Base-by-base conservation (phyloP, 2,888 invertebrate species). In the Hyles lineata region DNA sequence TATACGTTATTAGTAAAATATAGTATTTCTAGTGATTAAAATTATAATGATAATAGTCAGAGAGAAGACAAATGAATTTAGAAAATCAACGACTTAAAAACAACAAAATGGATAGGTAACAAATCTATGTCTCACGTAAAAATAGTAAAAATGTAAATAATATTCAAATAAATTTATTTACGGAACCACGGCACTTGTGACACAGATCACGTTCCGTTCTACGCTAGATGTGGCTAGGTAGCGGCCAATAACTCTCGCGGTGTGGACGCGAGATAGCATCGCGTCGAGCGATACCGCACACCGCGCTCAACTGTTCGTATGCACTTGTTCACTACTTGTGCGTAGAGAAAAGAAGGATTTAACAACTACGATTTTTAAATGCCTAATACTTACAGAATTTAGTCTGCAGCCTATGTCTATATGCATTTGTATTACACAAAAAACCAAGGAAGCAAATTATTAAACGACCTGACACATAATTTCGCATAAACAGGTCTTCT, bases 251-350 rank as follows among this genome's bases (percentile, higher is more conserved):
- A 82, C 83, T 83, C 79, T 74, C 71, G 76, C 77, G 78, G 82
- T 79, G 83, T 78, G 82, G 86, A 84, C 85, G 84, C 72, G 80
- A 82, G 89, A 89, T 89, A 85, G 43, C 78, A 89, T 89, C 89
- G 80, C 78, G 81, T 77, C 75, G 78, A 19, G 23, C 43, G 35
- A 63, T 67, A 50, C 85, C 82, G 84, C 84, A 83, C 77, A 74
- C 76, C 17, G 58, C 8, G 58, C 32, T 58, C 19, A 67, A 63
- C 58, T 32, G n/a, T 67, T 52, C 43, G 21, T 58, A 23, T 35
- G 11, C 21, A 21, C n/a, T 35, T 35, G 25, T 32, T 5, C 3
- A 62, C n/a, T 3, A 62, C 6, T 9, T 43, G 0, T 29, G 21
- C 17, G 1, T 29, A 7, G 25, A 6, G 25, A 25, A 61, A 25